Evolutionary conservation across 2,797 vertebrate species (phyloP).

Genomic region (Bradypus variegatus): DNA sequence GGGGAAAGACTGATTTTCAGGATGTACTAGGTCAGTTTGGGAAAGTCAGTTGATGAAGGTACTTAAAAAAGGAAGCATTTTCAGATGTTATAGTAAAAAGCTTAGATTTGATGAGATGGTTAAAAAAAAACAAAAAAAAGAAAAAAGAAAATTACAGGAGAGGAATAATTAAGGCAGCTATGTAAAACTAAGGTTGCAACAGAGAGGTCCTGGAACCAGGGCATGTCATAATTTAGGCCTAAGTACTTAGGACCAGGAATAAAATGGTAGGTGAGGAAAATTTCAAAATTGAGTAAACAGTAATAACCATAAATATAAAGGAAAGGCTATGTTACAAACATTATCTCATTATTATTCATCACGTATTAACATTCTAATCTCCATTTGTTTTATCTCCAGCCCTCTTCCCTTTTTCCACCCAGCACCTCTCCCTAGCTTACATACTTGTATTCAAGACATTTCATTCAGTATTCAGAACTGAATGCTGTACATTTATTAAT

Average conservation of each 20-base stretch:
- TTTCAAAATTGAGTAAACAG: not conserved
- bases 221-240: not conserved
- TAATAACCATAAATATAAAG: not conserved
- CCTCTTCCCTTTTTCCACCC: not conserved
- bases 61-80: not conserved
- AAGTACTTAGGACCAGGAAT: not conserved
- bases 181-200: not conserved
- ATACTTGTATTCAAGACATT: not conserved
- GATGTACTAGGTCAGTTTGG: constrained; percentile 27
- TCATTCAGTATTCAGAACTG: not conserved
- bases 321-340: not conserved
- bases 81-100: not conserved
- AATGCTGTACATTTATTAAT: not conserved
- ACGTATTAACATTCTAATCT: not conserved
- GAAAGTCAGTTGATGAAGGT: not conserved
- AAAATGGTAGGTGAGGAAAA: not conserved
- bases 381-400: not conserved
- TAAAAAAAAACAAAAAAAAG: not conserved
- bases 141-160: not conserved
- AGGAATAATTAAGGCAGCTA: not conserved
- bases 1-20: constrained; percentile 24
- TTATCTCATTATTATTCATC: not conserved
- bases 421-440: not conserved
- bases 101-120: not conserved
- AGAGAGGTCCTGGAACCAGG: not conserved